Evolutionary conservation across 1,140 invertebrate genomes (phyloP).

Genomic region (Lepidotrigona ventralis): DNA sequence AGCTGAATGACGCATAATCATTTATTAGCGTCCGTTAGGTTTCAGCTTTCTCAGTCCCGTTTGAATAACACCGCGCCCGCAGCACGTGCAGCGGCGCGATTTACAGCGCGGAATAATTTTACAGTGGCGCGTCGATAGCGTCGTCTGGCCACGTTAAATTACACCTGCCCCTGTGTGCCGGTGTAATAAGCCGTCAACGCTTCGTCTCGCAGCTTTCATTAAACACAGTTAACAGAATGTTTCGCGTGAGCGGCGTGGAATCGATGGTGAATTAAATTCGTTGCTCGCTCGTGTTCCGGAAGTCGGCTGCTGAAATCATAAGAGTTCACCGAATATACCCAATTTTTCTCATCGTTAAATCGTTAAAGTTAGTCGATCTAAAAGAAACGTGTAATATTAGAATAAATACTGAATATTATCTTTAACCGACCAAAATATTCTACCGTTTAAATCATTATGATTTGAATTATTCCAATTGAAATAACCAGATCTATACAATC

Average conservation of each 20-base stretch:
- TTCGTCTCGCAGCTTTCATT: conserved; percentile 24
- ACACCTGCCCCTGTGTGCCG: not conserved
- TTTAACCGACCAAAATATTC: too few relatives aligned
- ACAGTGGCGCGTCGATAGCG: conserved; percentile 11
- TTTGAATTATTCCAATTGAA: too few relatives aligned
- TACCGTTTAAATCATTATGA: too few relatives aligned
- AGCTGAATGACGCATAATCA: not conserved
- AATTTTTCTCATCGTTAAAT: not conserved
- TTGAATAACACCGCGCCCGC: not conserved
- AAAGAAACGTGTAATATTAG: not conserved
- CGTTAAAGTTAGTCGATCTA: conserved; percentile 1
- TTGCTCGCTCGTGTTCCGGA: too few relatives aligned
- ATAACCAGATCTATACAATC: too few relatives aligned
- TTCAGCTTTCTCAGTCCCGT: not conserved
- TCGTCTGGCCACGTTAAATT: not conserved
- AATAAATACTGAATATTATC: too few relatives aligned
- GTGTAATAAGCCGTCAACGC: conserved; percentile 31
- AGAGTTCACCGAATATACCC: not conserved
- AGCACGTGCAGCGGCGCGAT: not conserved
- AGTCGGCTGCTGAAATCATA: not conserved
- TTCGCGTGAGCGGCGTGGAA: too few relatives aligned
- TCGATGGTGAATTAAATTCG: conserved; percentile 26
- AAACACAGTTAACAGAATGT: conserved; percentile 32
- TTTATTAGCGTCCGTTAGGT: not conserved
- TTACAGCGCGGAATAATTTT: conserved; percentile 15